These are phyloP conservation scores for Hyppa rectilinea DNA, from an alignment of 2,888 invertebrate genomes.

Conservation along the genomic window DNA sequence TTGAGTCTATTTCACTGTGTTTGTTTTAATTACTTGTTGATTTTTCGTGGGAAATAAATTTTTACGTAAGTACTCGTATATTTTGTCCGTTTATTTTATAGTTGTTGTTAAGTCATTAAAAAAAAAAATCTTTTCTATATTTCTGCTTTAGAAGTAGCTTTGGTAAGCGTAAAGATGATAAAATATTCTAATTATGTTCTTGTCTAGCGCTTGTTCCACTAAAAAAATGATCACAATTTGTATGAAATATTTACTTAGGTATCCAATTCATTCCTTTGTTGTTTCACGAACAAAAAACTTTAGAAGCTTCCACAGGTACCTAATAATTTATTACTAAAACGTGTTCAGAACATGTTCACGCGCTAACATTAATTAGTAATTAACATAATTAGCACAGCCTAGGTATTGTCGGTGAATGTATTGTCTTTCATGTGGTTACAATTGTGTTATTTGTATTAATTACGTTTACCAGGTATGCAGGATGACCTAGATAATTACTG, in stretches of 20 bases:
- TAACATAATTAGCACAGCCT: conserved; percentile 36
- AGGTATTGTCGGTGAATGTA: conserved; percentile 13
- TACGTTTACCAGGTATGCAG: conserved; percentile 6
- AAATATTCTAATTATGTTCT: conserved; percentile 20
- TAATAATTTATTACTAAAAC: conserved; percentile 6
- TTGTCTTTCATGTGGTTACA: conserved; percentile 32
- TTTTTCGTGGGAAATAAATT: conserved; percentile 26
- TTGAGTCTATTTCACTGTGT: conserved; percentile 56
- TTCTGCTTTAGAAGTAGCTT: background rate
- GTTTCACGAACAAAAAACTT: conserved; percentile 8
- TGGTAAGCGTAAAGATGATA: background rate
- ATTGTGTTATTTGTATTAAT: conserved; percentile 32
- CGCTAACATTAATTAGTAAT: conserved; percentile 16
- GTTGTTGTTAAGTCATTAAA: background rate
- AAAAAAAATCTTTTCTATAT: conserved; percentile 10
- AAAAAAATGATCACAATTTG: conserved; percentile 2
- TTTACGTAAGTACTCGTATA: conserved; percentile 34
- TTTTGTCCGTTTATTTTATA: background rate
- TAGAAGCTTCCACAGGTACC: background rate
- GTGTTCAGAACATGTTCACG: background rate
- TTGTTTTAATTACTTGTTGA: conserved; percentile 51
- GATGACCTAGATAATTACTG: conserved; percentile 20
- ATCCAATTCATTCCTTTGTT: conserved; percentile 29
- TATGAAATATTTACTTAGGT: conserved; percentile 6
- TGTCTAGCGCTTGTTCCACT: background rate